These are phyloP conservation scores for Corydoras maculifer DNA, from an alignment of 2,113 vertebrate species.

Conservation along the genomic window DNA sequence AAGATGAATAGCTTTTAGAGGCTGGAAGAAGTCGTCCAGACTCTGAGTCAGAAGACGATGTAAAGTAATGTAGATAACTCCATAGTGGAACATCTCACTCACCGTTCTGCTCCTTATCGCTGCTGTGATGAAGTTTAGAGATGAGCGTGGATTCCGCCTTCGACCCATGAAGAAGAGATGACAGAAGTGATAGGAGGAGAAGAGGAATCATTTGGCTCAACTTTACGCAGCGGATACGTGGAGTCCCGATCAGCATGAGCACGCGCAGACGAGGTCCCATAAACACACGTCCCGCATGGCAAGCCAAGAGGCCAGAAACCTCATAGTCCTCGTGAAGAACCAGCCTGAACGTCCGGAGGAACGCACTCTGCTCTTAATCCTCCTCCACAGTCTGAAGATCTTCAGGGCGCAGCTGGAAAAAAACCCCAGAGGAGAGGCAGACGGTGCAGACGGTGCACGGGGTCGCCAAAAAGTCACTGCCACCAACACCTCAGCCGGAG, in stretches of 20 bases:
- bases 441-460: background rate
- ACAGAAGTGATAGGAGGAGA: constrained; percentile 82
- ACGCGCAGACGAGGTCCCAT: constrained; percentile 2
- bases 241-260: constrained; percentile 72
- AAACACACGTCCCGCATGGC: constrained; percentile 21
- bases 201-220: constrained; percentile 91
- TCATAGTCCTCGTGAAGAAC: constrained; percentile 78
- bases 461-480: background rate
- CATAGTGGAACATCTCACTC: constrained; percentile 46
- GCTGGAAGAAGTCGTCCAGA: too few relatives aligned
- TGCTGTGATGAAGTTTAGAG: constrained; percentile 78
- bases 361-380: background rate
- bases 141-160: constrained; percentile 81
- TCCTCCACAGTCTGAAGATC: constrained; percentile 32
- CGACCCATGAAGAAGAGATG: constrained; percentile 78
- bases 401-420: background rate
- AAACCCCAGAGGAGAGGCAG: background rate
- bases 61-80: background rate
- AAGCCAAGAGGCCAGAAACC: constrained; percentile 68
- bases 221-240: constrained; percentile 61
- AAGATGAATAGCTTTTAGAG: too few relatives aligned
- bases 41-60: too few relatives aligned
- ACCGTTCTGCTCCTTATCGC: constrained; percentile 91
- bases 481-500: background rate
- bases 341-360: constrained; percentile 28